Percentiles rank a stretch among this genome's conserved stretches.
phyloP scores from a whole-genome alignment of 2,888 invertebrate species.

The Spicauda simplicius region DNA sequence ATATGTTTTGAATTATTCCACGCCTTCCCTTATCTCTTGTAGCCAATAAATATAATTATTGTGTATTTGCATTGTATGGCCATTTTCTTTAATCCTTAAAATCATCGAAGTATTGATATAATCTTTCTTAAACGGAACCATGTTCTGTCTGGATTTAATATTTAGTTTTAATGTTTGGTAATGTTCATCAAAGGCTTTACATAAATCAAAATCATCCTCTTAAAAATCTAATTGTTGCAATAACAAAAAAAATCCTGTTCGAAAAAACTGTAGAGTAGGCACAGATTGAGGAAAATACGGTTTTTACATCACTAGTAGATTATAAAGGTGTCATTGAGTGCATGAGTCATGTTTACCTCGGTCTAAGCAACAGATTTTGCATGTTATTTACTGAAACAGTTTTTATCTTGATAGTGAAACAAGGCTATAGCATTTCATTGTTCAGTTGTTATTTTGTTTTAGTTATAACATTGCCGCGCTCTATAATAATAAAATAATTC shows the following conservation, averaged over 20 bases:
- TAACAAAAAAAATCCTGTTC: background rate
- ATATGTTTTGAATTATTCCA: conserved; percentile 28
- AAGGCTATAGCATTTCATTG: conserved; percentile 10
- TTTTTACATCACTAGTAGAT: conserved; percentile 21
- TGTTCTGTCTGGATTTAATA: no score
- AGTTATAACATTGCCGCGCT: background rate
- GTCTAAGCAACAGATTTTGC: conserved; percentile 20
- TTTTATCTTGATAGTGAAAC: conserved; percentile 29
- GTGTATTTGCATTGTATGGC: background rate
- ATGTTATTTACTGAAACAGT: conserved; percentile 29
- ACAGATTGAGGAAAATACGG: conserved; percentile 4
- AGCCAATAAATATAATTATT: background rate
- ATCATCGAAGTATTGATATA: no score
- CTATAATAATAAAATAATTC: background rate
- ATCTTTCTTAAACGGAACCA: no score
- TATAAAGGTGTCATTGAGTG: conserved; percentile 33
- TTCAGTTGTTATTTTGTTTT: background rate
- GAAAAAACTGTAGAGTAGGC: background rate
- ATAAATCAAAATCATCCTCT: no score
- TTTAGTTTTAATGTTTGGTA: no score
- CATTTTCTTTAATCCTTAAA: no score
- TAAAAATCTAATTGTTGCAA: background rate
- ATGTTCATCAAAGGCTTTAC: no score
- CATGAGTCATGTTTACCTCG: conserved; percentile 39
- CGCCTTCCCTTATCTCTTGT: conserved; percentile 14